Conservation (phyloP, 35 echinoderm and acorn worm genomes). For the Amphiura filiformis region DNA sequence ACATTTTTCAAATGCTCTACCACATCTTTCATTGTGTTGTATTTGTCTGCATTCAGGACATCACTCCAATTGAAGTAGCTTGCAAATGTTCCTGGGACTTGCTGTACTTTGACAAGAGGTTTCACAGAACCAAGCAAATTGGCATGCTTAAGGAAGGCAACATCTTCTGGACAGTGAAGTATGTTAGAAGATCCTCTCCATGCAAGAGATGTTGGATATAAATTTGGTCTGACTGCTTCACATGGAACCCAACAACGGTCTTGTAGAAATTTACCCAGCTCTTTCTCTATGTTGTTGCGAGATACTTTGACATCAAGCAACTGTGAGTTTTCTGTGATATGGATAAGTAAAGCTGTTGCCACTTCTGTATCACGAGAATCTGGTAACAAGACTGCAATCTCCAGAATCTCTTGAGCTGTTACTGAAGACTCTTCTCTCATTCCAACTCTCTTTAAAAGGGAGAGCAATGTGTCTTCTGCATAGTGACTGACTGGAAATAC, state of each 20-base stretch:
- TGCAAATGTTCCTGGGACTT: neutral
- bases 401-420: neutral
- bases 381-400: neutral
- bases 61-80: neutral
- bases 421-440: neutral
- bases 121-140: neutral
- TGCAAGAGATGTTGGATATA: neutral
- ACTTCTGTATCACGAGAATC: neutral
- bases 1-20: conserved; percentile 1
- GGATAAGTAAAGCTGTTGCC: neutral
- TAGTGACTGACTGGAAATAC: neutral
- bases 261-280: conserved; percentile 7
- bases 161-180: conserved; percentile 11
- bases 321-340: neutral
- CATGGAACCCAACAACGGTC: conserved; percentile 13
- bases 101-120: neutral
- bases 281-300: neutral
- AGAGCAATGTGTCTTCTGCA: neutral
- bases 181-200: neutral
- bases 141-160: neutral
- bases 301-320: neutral
- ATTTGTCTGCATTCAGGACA: neutral
- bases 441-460: neutral
- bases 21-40: neutral
- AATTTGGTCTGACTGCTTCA: neutral